Evolutionary conservation across 1,140 invertebrate genomes (phyloP), one percentile per base, ranked within the genome.

Genomic region (Nilaparvata lugens): DNA sequence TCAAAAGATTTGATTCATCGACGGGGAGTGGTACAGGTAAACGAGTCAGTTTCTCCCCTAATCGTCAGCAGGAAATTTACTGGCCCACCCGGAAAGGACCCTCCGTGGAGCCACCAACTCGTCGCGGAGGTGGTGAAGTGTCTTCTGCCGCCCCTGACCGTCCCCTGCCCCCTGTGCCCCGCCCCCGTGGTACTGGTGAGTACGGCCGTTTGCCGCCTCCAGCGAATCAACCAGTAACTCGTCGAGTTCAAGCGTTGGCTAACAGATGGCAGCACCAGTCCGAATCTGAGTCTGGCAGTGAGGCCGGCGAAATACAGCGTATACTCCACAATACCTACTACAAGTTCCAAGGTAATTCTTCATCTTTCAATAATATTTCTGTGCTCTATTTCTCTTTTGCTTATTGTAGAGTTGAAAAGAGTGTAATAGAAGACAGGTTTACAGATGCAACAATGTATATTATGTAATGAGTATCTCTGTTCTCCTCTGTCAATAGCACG

Each of bases 261-360:
- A 60, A 60, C 59, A 60, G 59, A 60, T 60, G 59, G 42, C 53
- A 59, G 24, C 60, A 62, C 16, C 63, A 62, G 52, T 67, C 66
- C 2, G 67, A 67, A 18, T 62, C 64, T 7, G 67, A 68, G 55
- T 67, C 65, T n/a, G 67, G 67, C 51, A 68, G 67, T 35, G 67
- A 68, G 42, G 67, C 67, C 9, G 67, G 67, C 1, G 67, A 67
- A 38, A 60, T 68, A 25, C 67, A 68, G 43, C 60, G 67, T 2
- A 68, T 68, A 38, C 52, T 68, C 18, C 61, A 64, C 23, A 54
- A 45, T 13, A 60, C 54, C 16, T 62, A 62, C 38, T 58, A 56
- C 55, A 54, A 43, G 16, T 62, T 62, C 51, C 24, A 48, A 62
- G 60, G 55, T 62, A 38, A 35, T 35, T 6, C 7, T 4, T 35